Conservation (phyloP, 2,888 invertebrate genomes). For the Brassicogethes aeneus region DNA sequence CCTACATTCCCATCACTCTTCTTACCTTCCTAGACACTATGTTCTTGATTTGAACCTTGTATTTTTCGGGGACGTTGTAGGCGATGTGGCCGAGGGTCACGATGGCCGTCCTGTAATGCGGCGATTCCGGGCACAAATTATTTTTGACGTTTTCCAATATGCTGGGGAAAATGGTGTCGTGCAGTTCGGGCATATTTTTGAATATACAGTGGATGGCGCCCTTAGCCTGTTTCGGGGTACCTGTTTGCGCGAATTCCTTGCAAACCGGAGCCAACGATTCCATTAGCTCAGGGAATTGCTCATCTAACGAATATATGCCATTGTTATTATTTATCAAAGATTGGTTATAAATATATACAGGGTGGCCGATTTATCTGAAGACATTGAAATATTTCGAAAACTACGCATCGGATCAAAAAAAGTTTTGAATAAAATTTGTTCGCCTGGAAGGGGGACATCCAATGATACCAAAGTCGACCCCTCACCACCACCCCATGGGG, state of each 20-base stretch:
- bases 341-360: too few relatives aligned
- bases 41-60: conserved; percentile 84
- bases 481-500: too few relatives aligned
- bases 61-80: conserved; percentile 81
- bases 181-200: conserved; percentile 66
- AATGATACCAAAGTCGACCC: too few relatives aligned
- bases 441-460: too few relatives aligned
- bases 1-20: conserved; percentile 5
- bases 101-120: conserved; percentile 85
- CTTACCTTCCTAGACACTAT: conserved; percentile 82
- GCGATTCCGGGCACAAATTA: conserved; percentile 64
- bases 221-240: conserved; percentile 92
- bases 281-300: conserved; percentile 66
- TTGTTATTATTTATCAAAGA: conserved; percentile 1
- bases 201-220: conserved; percentile 90
- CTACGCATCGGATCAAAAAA: too few relatives aligned
- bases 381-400: too few relatives aligned
- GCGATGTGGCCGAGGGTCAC: conserved; percentile 93
- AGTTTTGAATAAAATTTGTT: too few relatives aligned
- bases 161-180: conserved; percentile 71
- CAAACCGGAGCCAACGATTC: conserved; percentile 77
- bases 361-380: too few relatives aligned
- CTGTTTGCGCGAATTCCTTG: conserved; percentile 79
- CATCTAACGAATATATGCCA: conserved; percentile 43
- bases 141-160: conserved; percentile 72